Conservation (phyloP, 2,888 invertebrate species). For the Scaptomyza polygonia region DNA sequence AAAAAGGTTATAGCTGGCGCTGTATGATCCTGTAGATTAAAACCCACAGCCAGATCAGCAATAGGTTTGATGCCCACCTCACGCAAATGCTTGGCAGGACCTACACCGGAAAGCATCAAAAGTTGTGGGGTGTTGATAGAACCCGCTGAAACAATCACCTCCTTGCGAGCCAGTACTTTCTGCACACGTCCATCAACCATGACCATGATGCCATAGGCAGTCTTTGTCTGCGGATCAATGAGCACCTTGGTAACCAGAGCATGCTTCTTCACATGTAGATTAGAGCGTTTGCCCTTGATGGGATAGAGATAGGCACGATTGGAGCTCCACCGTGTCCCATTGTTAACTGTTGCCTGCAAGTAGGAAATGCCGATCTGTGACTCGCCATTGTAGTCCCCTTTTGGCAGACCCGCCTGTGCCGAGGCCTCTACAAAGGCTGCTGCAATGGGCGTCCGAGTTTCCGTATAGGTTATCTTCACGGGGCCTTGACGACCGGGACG, state of each 20-base stretch:
- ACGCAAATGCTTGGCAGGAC: conserved; percentile 86
- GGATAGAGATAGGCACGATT: conserved; percentile 87
- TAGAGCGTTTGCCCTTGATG: conserved; percentile 84
- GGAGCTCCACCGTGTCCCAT: conserved; percentile 86
- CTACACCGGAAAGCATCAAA: conserved; percentile 91
- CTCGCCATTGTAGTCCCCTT: conserved; percentile 88
- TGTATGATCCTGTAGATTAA: conserved; percentile 87
- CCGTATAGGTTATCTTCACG: conserved; percentile 85
- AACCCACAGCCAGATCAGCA: conserved; percentile 87
- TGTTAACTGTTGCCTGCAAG: conserved; percentile 86
- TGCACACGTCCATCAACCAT: conserved; percentile 80
- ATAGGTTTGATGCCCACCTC: conserved; percentile 86
- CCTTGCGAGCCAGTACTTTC: conserved; percentile 86
- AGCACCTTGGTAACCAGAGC: conserved; percentile 86
- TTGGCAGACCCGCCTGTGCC: conserved; percentile 86
- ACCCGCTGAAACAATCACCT: conserved; percentile 91
- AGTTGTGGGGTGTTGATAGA: conserved; percentile 92
- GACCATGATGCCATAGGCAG: conserved; percentile 86
- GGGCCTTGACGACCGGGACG: conserved; percentile 85
- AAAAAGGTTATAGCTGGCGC: conserved; percentile 89
- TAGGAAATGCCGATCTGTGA: conserved; percentile 87
- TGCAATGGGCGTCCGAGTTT: conserved; percentile 86
- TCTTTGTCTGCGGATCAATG: conserved; percentile 85
- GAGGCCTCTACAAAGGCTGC: conserved; percentile 88
- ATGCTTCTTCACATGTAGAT: conserved; percentile 86